Evolutionary conservation across 2,888 invertebrate species (phyloP), one percentile per base, ranked within the genome.

Genomic region (Lasius fuliginosus): DNA sequence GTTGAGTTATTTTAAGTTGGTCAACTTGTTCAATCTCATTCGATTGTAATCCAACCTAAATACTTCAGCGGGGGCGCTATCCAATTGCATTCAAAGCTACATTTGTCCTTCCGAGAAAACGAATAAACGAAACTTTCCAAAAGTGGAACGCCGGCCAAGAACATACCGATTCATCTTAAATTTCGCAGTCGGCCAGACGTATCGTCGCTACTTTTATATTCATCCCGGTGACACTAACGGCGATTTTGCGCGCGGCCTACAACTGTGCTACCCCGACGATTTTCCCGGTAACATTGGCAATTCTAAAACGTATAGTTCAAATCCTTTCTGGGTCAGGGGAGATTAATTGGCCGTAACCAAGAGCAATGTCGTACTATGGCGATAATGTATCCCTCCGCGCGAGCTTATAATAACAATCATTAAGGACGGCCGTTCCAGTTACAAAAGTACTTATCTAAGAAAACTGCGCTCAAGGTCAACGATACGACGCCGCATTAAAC

Each of bases 321-420:
- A 30, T 84, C 75, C 27, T 85, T 83, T 85, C 73, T 83, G 46
- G 83, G 75, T 83, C 75, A 79, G 68, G 71, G 76, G 73, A 85
- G 73, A 81, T 85, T 86, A 85, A 86, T 85, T 86, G 85, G 71
- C 86, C 85, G 62, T 85, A 75, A 81, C 83, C 60, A 49, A 58
- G 60, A 74, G 71, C 67, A 83, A 53, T 74, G 58, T 81, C 79
- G 46, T 42, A 73, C 65, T 65, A 49, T 42, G 27, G 27, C 67
- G 76, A 56, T 76, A 60, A 79, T 62, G 49, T 58, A 53, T 56
- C 67, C 53, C 49, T 73, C 30, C 49, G 36, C 53, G 42, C 11
- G 23, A 56, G 12, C 27, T 65, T 82, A 84, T 42, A 46, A 79
- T 75, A 76, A 84, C 69, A 15, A 49, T 79, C 60, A 56, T 84